Evolutionary conservation across 2,888 invertebrate species (phyloP).

Genomic region (Coecobrya sp.): DNA sequence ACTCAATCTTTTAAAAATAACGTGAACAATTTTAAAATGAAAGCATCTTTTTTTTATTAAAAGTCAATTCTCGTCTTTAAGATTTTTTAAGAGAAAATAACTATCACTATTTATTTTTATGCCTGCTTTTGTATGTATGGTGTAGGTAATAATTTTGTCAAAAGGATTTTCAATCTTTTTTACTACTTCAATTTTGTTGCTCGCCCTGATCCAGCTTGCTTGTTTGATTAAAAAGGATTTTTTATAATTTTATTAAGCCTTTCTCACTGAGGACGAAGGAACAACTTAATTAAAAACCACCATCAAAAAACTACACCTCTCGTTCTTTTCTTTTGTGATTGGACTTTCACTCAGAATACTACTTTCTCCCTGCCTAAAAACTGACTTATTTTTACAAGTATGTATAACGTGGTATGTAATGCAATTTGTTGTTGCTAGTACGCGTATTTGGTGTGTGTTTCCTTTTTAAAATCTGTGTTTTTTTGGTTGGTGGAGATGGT

Average conservation of each 20-base stretch:
- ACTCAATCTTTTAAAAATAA: not conserved
- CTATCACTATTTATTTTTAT: not conserved
- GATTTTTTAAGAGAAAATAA: not conserved
- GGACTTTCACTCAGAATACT: not conserved
- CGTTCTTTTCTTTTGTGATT: too few species aligned
- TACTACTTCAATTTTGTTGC: not conserved
- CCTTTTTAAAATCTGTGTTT: not conserved
- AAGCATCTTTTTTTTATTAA: conserved; percentile 9
- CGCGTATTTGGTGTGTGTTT: not conserved
- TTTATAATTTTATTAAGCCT: too few species aligned
- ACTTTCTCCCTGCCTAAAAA: not conserved
- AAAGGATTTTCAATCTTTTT: not conserved
- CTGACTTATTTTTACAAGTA: too few species aligned
- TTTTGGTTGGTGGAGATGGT: not conserved
- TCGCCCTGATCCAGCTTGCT: too few species aligned
- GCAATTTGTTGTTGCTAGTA: conserved; percentile 1
- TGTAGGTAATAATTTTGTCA: too few species aligned
- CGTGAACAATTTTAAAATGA: not conserved
- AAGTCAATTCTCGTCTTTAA: not conserved
- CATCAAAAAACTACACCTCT: too few species aligned
- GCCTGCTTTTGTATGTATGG: not conserved
- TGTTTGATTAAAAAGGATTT: too few species aligned
- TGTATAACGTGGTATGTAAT: not conserved
- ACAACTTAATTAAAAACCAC: too few species aligned
- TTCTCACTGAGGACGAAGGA: too few species aligned